A percentile compares a stretch with the other conserved stretches of the same genome.
phyloP scores from a whole-genome alignment of 2,113 vertebrate genomes.

The Tetrax tetrax region DNA sequence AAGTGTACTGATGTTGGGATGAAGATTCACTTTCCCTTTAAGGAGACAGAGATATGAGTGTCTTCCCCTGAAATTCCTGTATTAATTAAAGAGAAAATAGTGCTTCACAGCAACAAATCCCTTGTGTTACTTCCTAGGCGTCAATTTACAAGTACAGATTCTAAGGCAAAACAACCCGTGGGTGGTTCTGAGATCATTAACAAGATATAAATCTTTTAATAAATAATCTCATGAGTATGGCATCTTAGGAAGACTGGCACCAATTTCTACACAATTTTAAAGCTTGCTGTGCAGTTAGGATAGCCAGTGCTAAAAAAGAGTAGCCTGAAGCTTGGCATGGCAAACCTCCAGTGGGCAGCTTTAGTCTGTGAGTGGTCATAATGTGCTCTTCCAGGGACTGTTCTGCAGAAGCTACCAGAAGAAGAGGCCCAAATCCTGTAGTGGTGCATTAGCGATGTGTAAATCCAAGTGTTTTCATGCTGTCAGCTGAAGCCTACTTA shows the following conservation, averaged over 20 bases:
- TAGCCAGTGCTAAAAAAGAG: not conserved
- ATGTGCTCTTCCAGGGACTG: not conserved
- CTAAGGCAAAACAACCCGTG: not conserved
- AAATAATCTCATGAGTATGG: conserved; percentile 31
- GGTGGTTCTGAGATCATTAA: conserved; percentile 24
- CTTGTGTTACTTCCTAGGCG: not conserved
- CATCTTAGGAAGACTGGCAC: conserved; percentile 29
- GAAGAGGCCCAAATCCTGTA: not conserved
- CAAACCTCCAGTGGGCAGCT: not conserved
- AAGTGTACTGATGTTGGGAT: not conserved
- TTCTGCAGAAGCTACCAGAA: not conserved
- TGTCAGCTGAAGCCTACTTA: conserved; percentile 17
- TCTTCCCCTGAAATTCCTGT: not conserved
- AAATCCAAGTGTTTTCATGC: conserved; percentile 10
- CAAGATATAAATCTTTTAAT: conserved; percentile 45
- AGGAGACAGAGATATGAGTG: not conserved
- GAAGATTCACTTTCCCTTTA: not conserved
- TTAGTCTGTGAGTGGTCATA: not conserved
- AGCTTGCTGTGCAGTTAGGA: conserved; percentile 7
- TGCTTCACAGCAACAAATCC: not conserved
- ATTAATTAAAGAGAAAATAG: conserved; percentile 12
- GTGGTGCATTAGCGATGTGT: not conserved
- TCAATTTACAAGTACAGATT: not conserved
- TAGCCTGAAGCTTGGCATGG: not conserved
- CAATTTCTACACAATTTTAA: conserved; percentile 34